phyloP scores from a whole-genome alignment of 1,140 invertebrate species.

The Zaprionus africanus region DNA sequence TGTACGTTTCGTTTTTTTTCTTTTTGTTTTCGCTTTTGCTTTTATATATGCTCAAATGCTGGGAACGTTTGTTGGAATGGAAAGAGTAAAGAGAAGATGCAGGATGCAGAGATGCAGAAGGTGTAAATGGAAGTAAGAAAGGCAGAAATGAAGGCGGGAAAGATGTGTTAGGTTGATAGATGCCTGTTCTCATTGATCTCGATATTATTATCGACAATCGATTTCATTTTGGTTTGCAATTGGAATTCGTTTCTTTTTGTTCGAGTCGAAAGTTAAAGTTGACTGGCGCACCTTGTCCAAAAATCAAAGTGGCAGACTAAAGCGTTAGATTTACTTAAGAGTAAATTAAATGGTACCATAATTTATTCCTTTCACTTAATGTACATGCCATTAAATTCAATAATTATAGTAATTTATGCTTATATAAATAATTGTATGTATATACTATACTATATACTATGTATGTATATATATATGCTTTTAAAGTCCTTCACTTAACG shows the following conservation, averaged over 20 bases:
- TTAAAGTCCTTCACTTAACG: conserved; percentile 53
- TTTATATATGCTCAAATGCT: conserved; percentile 51
- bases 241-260: conserved; percentile 14
- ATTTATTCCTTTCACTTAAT: conserved; percentile 70
- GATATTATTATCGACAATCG: conserved; percentile 11
- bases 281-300: conserved; percentile 77
- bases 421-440: conserved; percentile 73
- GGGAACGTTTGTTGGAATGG: conserved; percentile 38
- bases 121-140: conserved; percentile 56
- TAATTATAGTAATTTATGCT: conserved; percentile 59
- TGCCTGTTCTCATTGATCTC: conserved; percentile 25
- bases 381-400: conserved; percentile 64
- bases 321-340: conserved; percentile 78
- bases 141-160: conserved; percentile 18
- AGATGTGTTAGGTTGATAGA: conserved; percentile 40
- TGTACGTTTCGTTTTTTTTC: conserved; percentile 47
- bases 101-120: conserved; percentile 39
- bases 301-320: conserved; percentile 82
- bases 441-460: conserved; percentile 47
- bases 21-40: conserved; percentile 44
- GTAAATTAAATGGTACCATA: conserved; percentile 56
- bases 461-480: conserved; percentile 38
- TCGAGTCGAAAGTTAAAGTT: conserved; percentile 65
- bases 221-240: conserved; percentile 18
- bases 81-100: conserved; percentile 38